phyloP scores from a whole-genome alignment of 2,888 invertebrate species.

The Nysson spinosus region DNA sequence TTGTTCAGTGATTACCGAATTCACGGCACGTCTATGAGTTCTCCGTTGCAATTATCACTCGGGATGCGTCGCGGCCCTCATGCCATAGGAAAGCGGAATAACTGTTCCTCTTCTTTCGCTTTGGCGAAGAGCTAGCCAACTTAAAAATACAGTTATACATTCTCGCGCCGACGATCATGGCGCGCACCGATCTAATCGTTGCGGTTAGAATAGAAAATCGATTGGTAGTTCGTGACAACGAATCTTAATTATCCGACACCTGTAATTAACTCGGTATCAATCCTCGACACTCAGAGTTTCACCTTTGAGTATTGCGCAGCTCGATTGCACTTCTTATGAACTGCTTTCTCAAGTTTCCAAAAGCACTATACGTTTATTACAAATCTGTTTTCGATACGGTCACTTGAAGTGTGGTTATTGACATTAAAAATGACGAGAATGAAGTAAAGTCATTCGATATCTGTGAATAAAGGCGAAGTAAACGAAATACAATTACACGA shows the following conservation, averaged over 20 bases:
- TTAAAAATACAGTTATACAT: slow-evolving; percentile 46
- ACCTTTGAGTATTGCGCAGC: too few relatives aligned
- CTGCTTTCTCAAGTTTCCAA: too few relatives aligned
- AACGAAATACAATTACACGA: too few relatives aligned
- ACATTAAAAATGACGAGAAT: too few relatives aligned
- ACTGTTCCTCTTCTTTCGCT: slow-evolving; percentile 32
- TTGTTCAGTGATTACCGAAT: too few relatives aligned
- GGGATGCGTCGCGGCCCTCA: slow-evolving; percentile 5
- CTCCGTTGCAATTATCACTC: slow-evolving; percentile 22
- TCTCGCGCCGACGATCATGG: slow-evolving; percentile 25
- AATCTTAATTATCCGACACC: slow-evolving; percentile 11
- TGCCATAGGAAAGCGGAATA: slow-evolving; percentile 22
- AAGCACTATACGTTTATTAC: too few relatives aligned
- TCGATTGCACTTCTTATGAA: too few relatives aligned
- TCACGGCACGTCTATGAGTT: slow-evolving; percentile 9
- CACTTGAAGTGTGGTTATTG: too few relatives aligned
- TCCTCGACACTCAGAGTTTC: neutral
- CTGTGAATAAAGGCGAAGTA: too few relatives aligned
- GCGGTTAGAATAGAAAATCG: slow-evolving; percentile 28
- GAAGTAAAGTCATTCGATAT: too few relatives aligned
- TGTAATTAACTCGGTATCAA: slow-evolving; percentile 17
- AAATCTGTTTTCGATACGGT: too few relatives aligned
- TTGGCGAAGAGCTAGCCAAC: slow-evolving; percentile 4
- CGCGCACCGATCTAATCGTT: neutral
- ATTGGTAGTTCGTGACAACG: slow-evolving; percentile 16